A percentile compares a stretch with the other conserved stretches of the same genome.
Evolutionary conservation across 2,888 invertebrate species (phyloP).

Genomic region (Lycophotia porphyrea): DNA sequence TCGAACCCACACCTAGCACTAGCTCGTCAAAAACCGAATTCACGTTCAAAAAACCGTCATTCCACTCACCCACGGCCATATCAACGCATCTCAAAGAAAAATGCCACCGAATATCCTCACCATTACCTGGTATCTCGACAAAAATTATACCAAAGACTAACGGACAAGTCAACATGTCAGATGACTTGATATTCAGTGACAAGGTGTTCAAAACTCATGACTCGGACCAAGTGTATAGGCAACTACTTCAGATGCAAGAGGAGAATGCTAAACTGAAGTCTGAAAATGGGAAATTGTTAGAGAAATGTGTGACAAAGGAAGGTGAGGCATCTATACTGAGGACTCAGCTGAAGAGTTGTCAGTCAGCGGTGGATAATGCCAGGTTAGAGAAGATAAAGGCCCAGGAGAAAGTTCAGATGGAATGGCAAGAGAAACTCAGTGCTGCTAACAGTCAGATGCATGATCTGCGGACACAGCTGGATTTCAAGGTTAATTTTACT

Average conservation of each 20-base stretch:
- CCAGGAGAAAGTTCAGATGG: slow-evolving; percentile 86
- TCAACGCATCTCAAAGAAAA: slow-evolving; percentile 82
- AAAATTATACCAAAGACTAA: slow-evolving; percentile 71
- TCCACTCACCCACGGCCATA: slow-evolving; percentile 68
- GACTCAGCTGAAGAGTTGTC: slow-evolving; percentile 87
- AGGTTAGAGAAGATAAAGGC: slow-evolving; percentile 83
- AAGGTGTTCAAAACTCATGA: slow-evolving; percentile 80
- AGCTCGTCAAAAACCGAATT: slow-evolving; percentile 79
- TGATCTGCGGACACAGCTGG: slow-evolving; percentile 88
- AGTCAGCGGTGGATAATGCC: slow-evolving; percentile 84
- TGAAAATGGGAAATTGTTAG: slow-evolving; percentile 85
- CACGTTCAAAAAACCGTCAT: slow-evolving; percentile 81
- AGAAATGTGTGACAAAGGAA: slow-evolving; percentile 89
- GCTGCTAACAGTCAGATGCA: slow-evolving; percentile 82
- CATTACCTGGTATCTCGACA: slow-evolving; percentile 81
- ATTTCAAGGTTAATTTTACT: slow-evolving; percentile 87
- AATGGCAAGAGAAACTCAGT: slow-evolving; percentile 87
- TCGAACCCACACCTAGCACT: slow-evolving; percentile 74
- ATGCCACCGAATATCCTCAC: slow-evolving; percentile 83
- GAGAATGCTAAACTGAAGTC: slow-evolving; percentile 85
- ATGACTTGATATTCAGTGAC: slow-evolving; percentile 80
- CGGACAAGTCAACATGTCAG: slow-evolving; percentile 68
- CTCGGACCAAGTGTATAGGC: slow-evolving; percentile 78
- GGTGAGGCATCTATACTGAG: slow-evolving; percentile 90
- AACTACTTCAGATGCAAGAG: slow-evolving; percentile 81